A percentile compares a stretch with the other conserved stretches of the same genome.
phyloP scores from a whole-genome alignment of 2,888 invertebrate genomes.

The Crepidodera aurea region DNA sequence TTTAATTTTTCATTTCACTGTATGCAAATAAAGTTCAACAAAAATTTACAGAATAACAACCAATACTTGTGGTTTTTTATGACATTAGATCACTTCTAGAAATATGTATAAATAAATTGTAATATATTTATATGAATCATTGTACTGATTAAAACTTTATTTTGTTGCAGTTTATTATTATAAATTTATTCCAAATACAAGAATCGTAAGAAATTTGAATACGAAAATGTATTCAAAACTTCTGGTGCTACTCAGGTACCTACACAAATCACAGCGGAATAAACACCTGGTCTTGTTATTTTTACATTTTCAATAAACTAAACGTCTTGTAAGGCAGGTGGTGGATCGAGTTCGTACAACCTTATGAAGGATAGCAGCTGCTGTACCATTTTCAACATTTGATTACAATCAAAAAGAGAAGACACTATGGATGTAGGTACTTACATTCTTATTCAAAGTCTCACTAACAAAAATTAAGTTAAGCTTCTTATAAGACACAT shows the following conservation, averaged over 20 bases:
- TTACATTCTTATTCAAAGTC: conserved; percentile 4
- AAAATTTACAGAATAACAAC: too few species aligned
- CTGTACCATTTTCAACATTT: conserved; percentile 28
- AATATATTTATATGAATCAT: background rate
- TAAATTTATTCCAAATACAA: too few species aligned
- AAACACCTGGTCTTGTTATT: conserved; percentile 16
- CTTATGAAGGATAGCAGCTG: conserved; percentile 21
- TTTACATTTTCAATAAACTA: background rate
- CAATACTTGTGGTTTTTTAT: background rate
- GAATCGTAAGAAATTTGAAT: too few species aligned
- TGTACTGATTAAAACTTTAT: background rate
- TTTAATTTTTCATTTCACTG: too few species aligned
- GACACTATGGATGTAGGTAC: background rate
- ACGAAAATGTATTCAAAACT: too few species aligned
- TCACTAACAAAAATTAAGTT: background rate
- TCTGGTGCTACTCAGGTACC: too few species aligned
- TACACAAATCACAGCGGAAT: background rate
- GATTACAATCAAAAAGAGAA: conserved; percentile 17
- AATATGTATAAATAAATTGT: conserved; percentile 2
- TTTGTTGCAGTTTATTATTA: background rate
- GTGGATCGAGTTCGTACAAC: background rate
- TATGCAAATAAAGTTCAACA: too few species aligned
- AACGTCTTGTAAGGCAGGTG: conserved; percentile 18
- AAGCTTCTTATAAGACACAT: conserved; percentile 10
- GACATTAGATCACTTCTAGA: conserved; percentile 14